Evolutionary conservation across 2,113 vertebrate genomes (phyloP), one percentile per base, ranked within the genome.

Genomic region (Muscicapa adusta): DNA sequence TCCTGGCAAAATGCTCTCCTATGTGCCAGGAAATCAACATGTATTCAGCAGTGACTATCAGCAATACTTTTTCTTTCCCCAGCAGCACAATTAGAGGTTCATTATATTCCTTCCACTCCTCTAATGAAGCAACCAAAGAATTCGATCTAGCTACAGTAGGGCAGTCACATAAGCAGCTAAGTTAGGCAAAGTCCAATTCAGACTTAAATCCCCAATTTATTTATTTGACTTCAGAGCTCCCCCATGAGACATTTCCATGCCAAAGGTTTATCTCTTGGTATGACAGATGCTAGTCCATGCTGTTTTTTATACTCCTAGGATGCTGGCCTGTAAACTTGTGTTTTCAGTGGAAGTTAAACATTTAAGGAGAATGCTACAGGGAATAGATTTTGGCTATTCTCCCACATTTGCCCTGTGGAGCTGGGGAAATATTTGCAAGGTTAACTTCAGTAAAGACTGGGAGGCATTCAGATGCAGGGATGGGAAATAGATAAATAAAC

Each of bases 281-380:
- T 83, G 82, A 70, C 75, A 92, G 71, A 88, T 95, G 85, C 26
- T 90, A 58, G 25, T 34, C 81, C 50, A 38, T 58, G 38, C 50
- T 73, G 40, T 0, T 26, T 81, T 89, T 91, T 53, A 47, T 70
- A 82, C 73, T 34, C 13, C 22, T 51, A 60, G 75, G 62, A 88
- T 73, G 58, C 75, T 70, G 50, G 18, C 85, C 29, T 76, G 50
- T 40, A 75, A 92, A 82, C 56, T 72, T 85, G 18, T 90, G 48
- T 80, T 93, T 95, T 89, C 34, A 54, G 34, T 51, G 56, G 25
- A 94, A 94, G 70, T n/a, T 81, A 91, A 94, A 94, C 71, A 85
- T 85, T 91, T 88, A 53, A 80, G 87, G 42, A 93, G 38, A 83
- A 82, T 33, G 47, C 74, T 79, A 13, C 9, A 31, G 89, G 62